Base-by-base conservation (phyloP, 53 echinoderm and acorn worm genomes). In the Luidia sarsii region DNA sequence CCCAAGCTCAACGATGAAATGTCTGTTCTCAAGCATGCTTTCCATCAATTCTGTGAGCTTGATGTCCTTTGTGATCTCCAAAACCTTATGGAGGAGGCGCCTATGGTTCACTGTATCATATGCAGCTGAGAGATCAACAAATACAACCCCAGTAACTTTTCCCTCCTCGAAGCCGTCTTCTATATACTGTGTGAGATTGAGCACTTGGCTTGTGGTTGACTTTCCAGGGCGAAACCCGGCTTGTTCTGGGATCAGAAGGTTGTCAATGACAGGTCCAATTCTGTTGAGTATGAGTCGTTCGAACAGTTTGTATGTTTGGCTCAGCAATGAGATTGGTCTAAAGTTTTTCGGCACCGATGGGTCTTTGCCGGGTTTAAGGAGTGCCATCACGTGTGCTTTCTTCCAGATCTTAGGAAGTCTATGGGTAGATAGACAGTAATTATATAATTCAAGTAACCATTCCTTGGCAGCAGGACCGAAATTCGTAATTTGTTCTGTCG, bases 271-370 rank as follows among this genome's bases (percentile, higher is more conserved):
- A 13, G 71, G 63, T 4, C 48, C 71, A 70, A 91, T 37, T 35
- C 91, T 55, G 83, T 87, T 91, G 34, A 91, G 67, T 23, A 79
- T 83, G 11, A 91, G 80, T 3, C 83, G 79, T 61, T 91, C 80
- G 39, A 83, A 87, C 22, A 91, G 80, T 80, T 91, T 91, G 43
- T 81, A 90, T 33, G 64, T 61, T 35, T 86, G 90, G 39, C 90
- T 53, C 49, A 64, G 82, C 4, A 90, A 86, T 80, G 81, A 81
- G 65, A 90, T 90, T 28, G 89, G 90, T 19, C 82, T 64, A 31
- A n/a, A n/a, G n/a, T n/a, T n/a, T n/a, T 70, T 82, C 1, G 89
- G 67, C 31, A 31, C 52, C 7, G 79, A 1, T 67, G 89, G 80
- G 31, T 89, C 89, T 85, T 85, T 89, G 5, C 63, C 73, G 19